Base-by-base conservation (phyloP, 1,140 invertebrate genomes). In the Diabrotica virgifera region DNA sequence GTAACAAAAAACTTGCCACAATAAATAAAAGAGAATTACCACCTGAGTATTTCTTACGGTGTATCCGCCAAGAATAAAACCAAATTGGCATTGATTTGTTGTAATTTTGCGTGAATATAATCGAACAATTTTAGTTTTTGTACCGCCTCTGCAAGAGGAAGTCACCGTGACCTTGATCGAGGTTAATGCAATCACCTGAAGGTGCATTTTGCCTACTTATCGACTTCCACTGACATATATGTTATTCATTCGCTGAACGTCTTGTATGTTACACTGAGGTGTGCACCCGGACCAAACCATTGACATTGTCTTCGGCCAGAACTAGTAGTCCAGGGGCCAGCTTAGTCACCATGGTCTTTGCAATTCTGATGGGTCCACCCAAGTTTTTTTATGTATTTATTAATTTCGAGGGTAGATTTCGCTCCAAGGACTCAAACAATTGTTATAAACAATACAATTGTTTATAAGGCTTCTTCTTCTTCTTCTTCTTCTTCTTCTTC, bases 151-250 rank as follows among this genome's bases (percentile, higher is more conserved):
- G 66, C 60, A 71, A 63, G 65, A 67, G 65, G 70, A 72, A 69
- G 59, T 72, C 62, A 53, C 64, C 37, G 64, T 72, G 65, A 72
- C 70, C 70, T 72, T 72, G 70, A 72, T 64, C 56, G 70, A 70
- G 70, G 70, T 72, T 67, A 72, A 62, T 72, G 70, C 70, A 70
- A 57, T 72, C 64, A 72, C 70, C 70, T 67, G 68, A 60, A 70
- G 70, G 52, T 67, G 63, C 67, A 67, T 65, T 67, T 72, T 66
- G 68, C 70, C 70, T 72, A 72, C 68, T 70, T 72, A 70, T 67
- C 62, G 53, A 60, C 54, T 53, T 62, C 59, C 40, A 62, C 38
- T 52, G 57, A 62, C 57, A 65, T 65, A 59, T 65, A 59, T 60
- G 58, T 65, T 65, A 60, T 46, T 46, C 8, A n/a, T 46, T 46